Base-by-base conservation (phyloP, 2,797 vertebrate species). In the Glyptemys insculpta region DNA sequence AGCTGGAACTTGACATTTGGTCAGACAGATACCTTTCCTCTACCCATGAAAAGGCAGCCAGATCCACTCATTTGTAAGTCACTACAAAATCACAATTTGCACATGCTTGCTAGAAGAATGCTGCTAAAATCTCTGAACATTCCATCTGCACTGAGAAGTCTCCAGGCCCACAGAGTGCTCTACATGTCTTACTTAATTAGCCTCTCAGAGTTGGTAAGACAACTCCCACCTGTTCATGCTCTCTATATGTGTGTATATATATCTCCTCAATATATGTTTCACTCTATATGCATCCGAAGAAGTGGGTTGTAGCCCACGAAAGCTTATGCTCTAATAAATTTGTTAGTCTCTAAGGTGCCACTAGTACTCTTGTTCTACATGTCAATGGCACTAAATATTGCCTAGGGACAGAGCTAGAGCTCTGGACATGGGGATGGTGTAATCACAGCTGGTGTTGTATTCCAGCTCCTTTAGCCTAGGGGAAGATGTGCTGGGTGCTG, bases 381-480 rank as follows among this genome's bases (percentile, higher is more conserved):
- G n/a, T 41, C 21, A 41, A 41, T 37, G n/a, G 41, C 37, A 25
- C 68, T 25, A 72, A 72, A 21, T 23, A 72, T 12, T 41, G 9
- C 68, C 10, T 72, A 41, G 68, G 37, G n/a, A 37, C 37, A 41
- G 19, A 72, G 37, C 21, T 23, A 41, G 37, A 72, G 68, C 68
- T 72, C 68, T 41, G 37, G 68, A 41, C n/a, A 72, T n/a, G 37
- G 19, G 34, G 5, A 72, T 72, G 37, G 21, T 23, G 10, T 25
- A 97, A 97, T 95, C 95, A 96, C 95, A 93, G 96, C 94, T 96
- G 92, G 89, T 96, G 78, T 91, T 95, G 92, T 94, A 94, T 94
- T 94, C 92, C 92, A 95, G 93, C 96, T 96, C 96, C 96, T 97
- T 97, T 97, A 97, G 97, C 95, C 89, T 91, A 91, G 89, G 95